phyloP scores from a whole-genome alignment of 1,140 invertebrate species.

The Oscheius sp. region DNA sequence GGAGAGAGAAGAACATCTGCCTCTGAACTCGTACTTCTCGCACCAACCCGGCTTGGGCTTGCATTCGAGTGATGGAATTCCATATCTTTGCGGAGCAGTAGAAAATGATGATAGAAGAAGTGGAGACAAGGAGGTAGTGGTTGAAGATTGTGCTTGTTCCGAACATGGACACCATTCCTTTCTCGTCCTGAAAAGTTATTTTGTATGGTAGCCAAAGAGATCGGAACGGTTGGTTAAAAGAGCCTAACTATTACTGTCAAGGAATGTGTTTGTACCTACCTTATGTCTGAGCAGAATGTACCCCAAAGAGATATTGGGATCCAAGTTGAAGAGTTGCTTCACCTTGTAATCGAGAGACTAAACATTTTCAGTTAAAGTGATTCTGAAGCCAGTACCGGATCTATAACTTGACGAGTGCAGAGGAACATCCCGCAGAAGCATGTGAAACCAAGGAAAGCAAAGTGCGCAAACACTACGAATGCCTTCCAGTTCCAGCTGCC shows the following conservation, averaged over 20 bases:
- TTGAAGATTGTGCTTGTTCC: not conserved
- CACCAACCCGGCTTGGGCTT: too few relatives aligned
- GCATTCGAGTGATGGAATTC: not conserved
- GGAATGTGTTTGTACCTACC: not conserved
- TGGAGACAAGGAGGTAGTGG: not conserved
- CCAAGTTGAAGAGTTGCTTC: not conserved
- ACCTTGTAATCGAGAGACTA: not conserved
- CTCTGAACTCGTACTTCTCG: not conserved
- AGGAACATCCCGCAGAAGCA: not conserved
- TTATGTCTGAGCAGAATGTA: not conserved
- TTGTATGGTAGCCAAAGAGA: not conserved
- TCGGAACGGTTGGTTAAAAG: not conserved
- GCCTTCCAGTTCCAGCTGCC: not conserved
- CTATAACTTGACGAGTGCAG: not conserved
- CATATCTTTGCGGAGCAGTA: not conserved
- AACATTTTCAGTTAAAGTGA: not conserved
- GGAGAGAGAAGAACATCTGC: not conserved
- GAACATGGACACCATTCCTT: not conserved
- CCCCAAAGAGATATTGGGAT: not conserved
- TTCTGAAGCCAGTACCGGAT: not conserved
- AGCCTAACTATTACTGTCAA: not conserved
- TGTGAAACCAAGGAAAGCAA: not conserved
- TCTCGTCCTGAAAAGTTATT: not conserved
- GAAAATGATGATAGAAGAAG: not conserved
- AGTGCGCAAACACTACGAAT: not conserved